Conservation (phyloP, 2,797 vertebrate genomes). For the Sebastes vulpes region DNA sequence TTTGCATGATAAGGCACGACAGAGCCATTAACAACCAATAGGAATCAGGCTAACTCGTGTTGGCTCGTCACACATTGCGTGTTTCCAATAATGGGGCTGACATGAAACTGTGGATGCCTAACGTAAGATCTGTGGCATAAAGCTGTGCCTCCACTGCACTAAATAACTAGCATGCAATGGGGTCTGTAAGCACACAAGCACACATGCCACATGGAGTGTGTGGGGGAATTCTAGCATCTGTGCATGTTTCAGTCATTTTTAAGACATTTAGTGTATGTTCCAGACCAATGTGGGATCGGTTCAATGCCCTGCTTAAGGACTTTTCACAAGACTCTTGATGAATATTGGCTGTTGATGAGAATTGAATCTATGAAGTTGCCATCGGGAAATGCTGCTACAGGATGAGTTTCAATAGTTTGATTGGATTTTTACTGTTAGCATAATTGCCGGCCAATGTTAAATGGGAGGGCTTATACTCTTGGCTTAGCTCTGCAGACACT, state of each 20-base stretch:
- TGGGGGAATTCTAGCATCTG: constrained; percentile 3
- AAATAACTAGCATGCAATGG: constrained; percentile 26
- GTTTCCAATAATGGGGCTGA: constrained; percentile 15
- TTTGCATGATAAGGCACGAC: constrained; percentile 16
- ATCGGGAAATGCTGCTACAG: neutral
- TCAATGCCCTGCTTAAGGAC: neutral
- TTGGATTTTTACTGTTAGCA: constrained; percentile 40
- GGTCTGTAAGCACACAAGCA: neutral
- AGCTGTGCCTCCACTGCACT: constrained; percentile 4
- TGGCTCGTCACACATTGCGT: constrained; percentile 33
- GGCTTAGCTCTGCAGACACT: neutral
- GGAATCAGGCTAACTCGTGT: constrained; percentile 1
- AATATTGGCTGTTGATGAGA: constrained; percentile 18
- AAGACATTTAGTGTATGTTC: neutral
- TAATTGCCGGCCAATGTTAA: constrained; percentile 41
- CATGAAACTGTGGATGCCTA: constrained; percentile 25
- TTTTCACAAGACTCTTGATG: constrained; percentile 8
- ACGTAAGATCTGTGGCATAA: constrained; percentile 12
- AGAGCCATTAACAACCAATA: constrained; percentile 16
- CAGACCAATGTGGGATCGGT: neutral
- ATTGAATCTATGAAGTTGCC: neutral
- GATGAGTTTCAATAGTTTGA: constrained; percentile 34
- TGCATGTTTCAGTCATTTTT: neutral
- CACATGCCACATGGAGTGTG: neutral
- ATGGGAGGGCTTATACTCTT: neutral